A percentile compares a stretch with the other conserved stretches of the same genome.
Conservation (phyloP, 2,113 vertebrate genomes). For the Sakesphorus luctuosus region DNA sequence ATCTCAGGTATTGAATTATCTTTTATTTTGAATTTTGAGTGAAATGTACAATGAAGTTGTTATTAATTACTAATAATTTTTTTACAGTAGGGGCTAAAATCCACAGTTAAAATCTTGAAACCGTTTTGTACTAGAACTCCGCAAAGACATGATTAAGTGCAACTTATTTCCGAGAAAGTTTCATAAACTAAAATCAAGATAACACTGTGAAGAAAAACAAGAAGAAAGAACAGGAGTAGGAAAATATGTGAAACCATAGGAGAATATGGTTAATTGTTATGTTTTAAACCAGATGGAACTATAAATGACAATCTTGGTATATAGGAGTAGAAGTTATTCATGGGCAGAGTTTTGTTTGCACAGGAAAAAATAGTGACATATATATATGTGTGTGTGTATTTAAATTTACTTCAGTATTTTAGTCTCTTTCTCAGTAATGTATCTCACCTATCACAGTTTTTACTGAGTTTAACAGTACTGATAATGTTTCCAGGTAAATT, state of each 20-base stretch:
- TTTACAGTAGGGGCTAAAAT: neutral
- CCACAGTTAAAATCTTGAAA: neutral
- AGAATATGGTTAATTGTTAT: neutral
- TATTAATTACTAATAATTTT: neutral
- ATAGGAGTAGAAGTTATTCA: neutral
- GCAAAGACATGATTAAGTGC: neutral
- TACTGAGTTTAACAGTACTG: neutral
- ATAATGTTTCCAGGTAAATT: neutral
- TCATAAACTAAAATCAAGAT: neutral
- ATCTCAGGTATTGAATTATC: neutral
- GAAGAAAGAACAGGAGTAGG: neutral
- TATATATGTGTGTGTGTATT: neutral
- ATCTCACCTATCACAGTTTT: neutral
- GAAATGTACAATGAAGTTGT: neutral
- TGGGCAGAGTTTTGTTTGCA: neutral
- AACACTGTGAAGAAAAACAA: neutral
- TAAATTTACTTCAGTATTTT: neutral
- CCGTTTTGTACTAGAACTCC: neutral
- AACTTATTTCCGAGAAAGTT: neutral
- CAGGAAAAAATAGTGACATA: neutral
- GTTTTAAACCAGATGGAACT: neutral
- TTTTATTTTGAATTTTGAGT: conserved; percentile 21
- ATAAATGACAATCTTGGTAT: neutral
- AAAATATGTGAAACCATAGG: neutral
- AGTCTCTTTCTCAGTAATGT: neutral